Percentiles rank a stretch among this genome's conserved stretches.
phyloP scores from a whole-genome alignment of 1,140 invertebrate genomes.

The Drosophila cardini region DNA sequence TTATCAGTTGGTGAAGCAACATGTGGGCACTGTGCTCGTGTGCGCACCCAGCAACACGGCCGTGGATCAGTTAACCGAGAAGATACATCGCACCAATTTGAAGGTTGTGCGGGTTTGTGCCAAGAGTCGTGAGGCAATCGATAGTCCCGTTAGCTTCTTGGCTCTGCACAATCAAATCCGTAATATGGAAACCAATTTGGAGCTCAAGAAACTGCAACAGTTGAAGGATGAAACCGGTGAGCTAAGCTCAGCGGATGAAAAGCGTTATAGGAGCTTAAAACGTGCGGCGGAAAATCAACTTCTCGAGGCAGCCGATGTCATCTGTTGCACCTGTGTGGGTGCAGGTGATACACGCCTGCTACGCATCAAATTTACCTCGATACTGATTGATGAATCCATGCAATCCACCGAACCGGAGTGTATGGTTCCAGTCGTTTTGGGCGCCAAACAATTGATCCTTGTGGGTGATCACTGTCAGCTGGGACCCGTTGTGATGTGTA shows the following conservation, averaged over 20 bases:
- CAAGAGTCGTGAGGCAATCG: constrained; percentile 98
- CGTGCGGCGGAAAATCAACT: constrained; percentile 96
- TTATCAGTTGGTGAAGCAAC: constrained; percentile 98
- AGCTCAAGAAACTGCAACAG: constrained; percentile 97
- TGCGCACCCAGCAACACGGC: constrained; percentile 99
- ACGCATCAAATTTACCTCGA: constrained; percentile 97
- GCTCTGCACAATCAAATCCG: constrained; percentile 99
- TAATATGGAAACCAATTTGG: constrained; percentile 95
- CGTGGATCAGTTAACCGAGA: constrained; percentile 99
- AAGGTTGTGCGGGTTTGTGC: constrained; percentile 99
- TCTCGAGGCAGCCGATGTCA: constrained; percentile 98
- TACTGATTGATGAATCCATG: constrained; percentile 98
- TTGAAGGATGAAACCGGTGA: constrained; percentile 99
- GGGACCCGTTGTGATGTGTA: constrained; percentile 99
- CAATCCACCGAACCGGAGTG: constrained; percentile 99
- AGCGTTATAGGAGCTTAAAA: constrained; percentile 96
- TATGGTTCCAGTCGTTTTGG: constrained; percentile 99
- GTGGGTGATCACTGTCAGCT: constrained; percentile 99
- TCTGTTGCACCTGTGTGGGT: constrained; percentile 99
- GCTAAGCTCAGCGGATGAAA: constrained; percentile 96
- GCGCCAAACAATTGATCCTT: constrained; percentile 97
- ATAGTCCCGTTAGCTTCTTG: constrained; percentile 98
- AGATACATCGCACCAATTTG: constrained; percentile 98
- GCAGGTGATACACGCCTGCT: constrained; percentile 97
- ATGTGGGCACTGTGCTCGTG: constrained; percentile 96